Conservation (phyloP, 2,888 invertebrate species). For the Dasysyrphus tricinctus region DNA sequence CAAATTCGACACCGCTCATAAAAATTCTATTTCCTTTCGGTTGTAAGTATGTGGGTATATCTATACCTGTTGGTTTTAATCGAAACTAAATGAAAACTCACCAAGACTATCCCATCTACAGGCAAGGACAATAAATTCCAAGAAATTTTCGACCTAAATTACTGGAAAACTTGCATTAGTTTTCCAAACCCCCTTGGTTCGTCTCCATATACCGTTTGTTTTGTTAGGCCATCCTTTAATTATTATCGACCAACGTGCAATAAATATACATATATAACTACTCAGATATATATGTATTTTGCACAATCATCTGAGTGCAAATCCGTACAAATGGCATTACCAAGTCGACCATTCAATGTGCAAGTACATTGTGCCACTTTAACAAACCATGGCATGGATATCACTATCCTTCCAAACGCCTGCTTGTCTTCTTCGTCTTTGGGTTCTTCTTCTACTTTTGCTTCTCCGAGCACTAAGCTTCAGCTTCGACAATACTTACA, state of each 20-base stretch:
- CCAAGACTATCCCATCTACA: not conserved
- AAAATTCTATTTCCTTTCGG: not conserved
- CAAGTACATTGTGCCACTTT: conserved; percentile 44
- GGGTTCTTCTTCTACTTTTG: not conserved
- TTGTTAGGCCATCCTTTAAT: conserved; percentile 64
- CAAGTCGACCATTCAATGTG: conserved; percentile 50
- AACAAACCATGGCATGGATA: conserved; percentile 49
- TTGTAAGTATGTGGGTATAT: not conserved
- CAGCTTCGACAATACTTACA: conserved; percentile 3
- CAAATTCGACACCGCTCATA: too few relatives aligned
- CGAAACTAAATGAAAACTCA: conserved; percentile 34
- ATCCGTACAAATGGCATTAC: conserved; percentile 71
- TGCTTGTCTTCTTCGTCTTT: conserved; percentile 21
- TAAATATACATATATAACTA: not conserved
- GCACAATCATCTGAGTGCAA: conserved; percentile 65
- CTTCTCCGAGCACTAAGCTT: not conserved
- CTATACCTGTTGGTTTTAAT: conserved; percentile 14
- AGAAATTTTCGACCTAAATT: conserved; percentile 38
- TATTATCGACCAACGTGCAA: conserved; percentile 57
- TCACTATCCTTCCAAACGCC: conserved; percentile 54
- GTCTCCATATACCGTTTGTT: conserved; percentile 7
- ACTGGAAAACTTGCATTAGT: conserved; percentile 12
- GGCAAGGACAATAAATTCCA: conserved; percentile 26
- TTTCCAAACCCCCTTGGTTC: not conserved
- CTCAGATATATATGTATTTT: conserved; percentile 34